Evolutionary conservation across 2,888 invertebrate genomes (phyloP).

Genomic region (Thymelicus sylvestris): DNA sequence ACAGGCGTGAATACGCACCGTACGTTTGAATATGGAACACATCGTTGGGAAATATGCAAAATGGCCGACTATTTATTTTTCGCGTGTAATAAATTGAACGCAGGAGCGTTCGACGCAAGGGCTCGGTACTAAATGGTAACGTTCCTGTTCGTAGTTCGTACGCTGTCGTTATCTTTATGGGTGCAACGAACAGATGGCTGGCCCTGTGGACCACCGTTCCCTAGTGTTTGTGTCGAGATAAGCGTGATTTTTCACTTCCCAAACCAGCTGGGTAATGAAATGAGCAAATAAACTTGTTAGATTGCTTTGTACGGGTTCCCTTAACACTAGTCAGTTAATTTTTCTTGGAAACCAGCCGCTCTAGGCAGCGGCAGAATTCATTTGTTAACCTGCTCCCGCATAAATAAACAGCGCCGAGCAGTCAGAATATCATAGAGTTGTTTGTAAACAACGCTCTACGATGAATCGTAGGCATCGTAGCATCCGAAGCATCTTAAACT

Average conservation of each 20-base stretch:
- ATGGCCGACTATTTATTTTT: conserved; percentile 72
- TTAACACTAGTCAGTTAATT: conserved; percentile 71
- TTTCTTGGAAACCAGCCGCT: conserved; percentile 59
- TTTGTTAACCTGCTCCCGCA: conserved; percentile 40
- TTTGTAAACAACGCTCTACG: conserved; percentile 72
- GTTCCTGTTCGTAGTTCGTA: conserved; percentile 75
- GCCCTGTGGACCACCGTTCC: conserved; percentile 73
- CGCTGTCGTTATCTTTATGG: conserved; percentile 81
- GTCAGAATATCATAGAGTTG: conserved; percentile 51
- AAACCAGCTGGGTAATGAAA: conserved; percentile 77
- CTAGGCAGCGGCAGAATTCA: conserved; percentile 41
- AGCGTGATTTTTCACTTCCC: conserved; percentile 83
- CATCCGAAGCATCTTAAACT: conserved; percentile 55
- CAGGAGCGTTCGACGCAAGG: conserved; percentile 68
- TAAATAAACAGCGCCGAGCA: conserved; percentile 46
- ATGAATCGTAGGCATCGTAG: conserved; percentile 54
- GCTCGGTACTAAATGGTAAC: conserved; percentile 74
- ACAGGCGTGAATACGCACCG: conserved; percentile 74
- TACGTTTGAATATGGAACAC: conserved; percentile 82
- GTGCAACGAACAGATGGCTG: conserved; percentile 83
- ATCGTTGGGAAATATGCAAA: conserved; percentile 79
- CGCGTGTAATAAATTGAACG: conserved; percentile 69
- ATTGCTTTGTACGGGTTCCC: conserved; percentile 64
- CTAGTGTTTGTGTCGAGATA: conserved; percentile 73
- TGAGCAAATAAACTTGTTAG: conserved; percentile 71